Evolutionary conservation across 2,113 vertebrate species (phyloP).

Genomic region (Pomatorhinus ruficollis): DNA sequence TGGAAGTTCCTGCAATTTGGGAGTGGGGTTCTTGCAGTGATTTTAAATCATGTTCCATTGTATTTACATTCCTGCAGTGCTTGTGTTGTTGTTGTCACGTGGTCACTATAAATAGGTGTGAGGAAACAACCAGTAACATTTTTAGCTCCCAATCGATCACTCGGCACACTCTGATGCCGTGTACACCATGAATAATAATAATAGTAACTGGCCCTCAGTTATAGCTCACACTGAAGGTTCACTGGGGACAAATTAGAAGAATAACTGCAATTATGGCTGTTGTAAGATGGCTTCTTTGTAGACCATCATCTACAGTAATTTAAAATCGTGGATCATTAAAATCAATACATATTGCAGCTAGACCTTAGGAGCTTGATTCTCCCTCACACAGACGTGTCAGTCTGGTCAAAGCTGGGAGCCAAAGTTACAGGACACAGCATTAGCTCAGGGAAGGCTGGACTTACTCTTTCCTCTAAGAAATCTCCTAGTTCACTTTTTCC

Average conservation of each 20-base stretch:
- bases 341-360: conserved; percentile 3
- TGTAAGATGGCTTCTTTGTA: not conserved
- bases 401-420: not conserved
- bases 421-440: not conserved
- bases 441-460: not conserved
- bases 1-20: not conserved
- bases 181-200: not conserved
- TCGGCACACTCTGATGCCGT: not conserved
- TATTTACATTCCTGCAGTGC: not conserved
- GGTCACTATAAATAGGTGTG: not conserved
- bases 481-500: not conserved
- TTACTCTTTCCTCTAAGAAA: not conserved
- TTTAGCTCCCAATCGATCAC: not conserved
- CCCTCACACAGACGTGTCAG: fast-evolving
- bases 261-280: not conserved
- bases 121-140: not conserved
- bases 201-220: not conserved
- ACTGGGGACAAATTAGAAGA: not conserved
- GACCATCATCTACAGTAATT: not conserved
- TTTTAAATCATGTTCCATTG: not conserved
- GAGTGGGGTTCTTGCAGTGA: not conserved
- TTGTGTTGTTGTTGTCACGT: not conserved
- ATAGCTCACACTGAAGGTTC: not conserved
- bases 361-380: not conserved
- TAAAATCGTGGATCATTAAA: not conserved